Base-by-base conservation (phyloP, 2,113 vertebrate species). In the Oncorhynchus tshawytscha region DNA sequence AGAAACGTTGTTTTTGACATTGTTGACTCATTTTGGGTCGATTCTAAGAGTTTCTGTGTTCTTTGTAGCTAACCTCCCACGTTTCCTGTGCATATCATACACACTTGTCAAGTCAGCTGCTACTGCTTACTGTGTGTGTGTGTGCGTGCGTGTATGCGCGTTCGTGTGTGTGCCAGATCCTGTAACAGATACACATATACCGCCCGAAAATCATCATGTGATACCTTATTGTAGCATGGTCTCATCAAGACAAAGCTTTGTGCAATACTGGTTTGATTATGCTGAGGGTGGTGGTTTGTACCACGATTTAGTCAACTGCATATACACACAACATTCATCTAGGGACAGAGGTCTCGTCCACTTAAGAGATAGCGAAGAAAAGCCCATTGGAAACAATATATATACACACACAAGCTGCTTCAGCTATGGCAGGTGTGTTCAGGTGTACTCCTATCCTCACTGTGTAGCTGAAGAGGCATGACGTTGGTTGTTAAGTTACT, bases 181-280 rank as follows among this genome's bases (percentile, higher is more conserved):
- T 45, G 9, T 45, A 45, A 45, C 39, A 45, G 39, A 45, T 45
- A 45, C 39, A 45, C 7, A 45, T 45, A 45, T 6, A 45, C 39
- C 39, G 8, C 9, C 39, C 8, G 39, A 45, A 9, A 9, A 11
- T 9, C 39, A 45, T 45, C 39, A 45, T 0, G 39, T 45, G 8
- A 45, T 45, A 45, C 39, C 39, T 45, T 45, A 45, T 45, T 45
- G 11, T 9, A 45, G 39, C 39, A 45, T 45, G 39, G 39, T 45
- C 39, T 45, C 39, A 45, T 45, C 39, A 45, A 45, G 39, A 29
- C 18, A 15, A 59, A 65, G 34, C 67, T 45, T 45, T 45, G 20
- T 45, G 18, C 65, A 66, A 54, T 59, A 27, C 65, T 76, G 20
- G 39, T 82, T 71, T 85, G 81, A 82, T 84, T 75, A 74, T 49